Evolutionary conservation across 2,113 vertebrate genomes (phyloP).

Genomic region (Centropristis striata): DNA sequence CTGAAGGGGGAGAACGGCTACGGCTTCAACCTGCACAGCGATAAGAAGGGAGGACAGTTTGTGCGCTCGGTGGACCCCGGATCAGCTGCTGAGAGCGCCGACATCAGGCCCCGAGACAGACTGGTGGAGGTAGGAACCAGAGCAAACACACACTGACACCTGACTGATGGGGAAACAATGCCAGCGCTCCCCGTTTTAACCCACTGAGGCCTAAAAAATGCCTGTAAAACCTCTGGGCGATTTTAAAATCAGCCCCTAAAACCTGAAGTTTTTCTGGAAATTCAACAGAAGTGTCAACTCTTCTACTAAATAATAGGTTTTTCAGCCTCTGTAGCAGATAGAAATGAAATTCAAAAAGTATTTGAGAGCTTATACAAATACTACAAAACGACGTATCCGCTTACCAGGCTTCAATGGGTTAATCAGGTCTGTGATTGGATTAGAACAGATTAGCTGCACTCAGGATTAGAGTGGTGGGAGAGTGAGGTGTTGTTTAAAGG

Average conservation of each 20-base stretch:
- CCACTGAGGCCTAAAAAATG: too few species aligned
- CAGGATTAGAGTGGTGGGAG: conserved; percentile 3
- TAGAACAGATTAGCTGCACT: conserved; percentile 43
- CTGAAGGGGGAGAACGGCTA: conserved; percentile 89
- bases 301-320: too few species aligned
- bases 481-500: conserved; percentile 18
- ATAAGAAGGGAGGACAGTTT: conserved; percentile 92
- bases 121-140: conserved; percentile 90
- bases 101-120: conserved; percentile 90
- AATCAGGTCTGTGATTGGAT: conserved; percentile 47
- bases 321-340: too few species aligned
- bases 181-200: too few species aligned
- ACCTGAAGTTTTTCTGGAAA: too few species aligned
- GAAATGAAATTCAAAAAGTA: too few species aligned
- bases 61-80: conserved; percentile 92
- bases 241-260: too few species aligned
- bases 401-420: too few species aligned
- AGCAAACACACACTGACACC: conserved; percentile 2
- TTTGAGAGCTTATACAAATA: too few species aligned
- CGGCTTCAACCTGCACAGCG: conserved; percentile 96
- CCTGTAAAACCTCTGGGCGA: too few species aligned
- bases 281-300: too few species aligned
- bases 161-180: neutral
- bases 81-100: conserved; percentile 88
- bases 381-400: too few species aligned